These are phyloP conservation scores for Melolontha melolontha DNA, from an alignment of 2,888 invertebrate species.

Conservation along the genomic window DNA sequence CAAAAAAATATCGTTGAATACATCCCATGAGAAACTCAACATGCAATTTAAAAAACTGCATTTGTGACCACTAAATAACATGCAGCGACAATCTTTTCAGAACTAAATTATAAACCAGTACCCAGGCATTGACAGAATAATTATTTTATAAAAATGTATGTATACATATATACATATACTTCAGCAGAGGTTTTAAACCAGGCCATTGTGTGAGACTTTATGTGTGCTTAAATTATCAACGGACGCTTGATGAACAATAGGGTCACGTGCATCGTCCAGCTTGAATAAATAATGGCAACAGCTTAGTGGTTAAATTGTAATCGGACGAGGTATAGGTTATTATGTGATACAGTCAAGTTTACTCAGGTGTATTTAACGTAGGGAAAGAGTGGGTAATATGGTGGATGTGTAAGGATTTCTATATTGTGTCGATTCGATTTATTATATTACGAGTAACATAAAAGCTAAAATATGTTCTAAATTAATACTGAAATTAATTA, in stretches of 20 bases:
- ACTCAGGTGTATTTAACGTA: conserved; percentile 19
- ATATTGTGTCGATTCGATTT: not conserved
- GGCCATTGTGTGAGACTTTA: conserved; percentile 23
- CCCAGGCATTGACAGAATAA: conserved; percentile 15
- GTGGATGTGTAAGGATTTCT: not conserved
- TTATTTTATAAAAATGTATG: conserved; percentile 22
- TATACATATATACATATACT: conserved; percentile 26
- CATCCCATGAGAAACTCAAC: no score
- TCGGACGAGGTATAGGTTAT: conserved; percentile 25
- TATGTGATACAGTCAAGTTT: conserved; percentile 30
- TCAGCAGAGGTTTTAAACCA: conserved; percentile 12
- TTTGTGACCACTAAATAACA: no score
- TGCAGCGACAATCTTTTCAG: not conserved
- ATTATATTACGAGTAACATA: no score
- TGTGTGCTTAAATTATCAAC: conserved; percentile 29
- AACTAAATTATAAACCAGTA: conserved; percentile 1
- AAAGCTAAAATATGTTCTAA: no score
- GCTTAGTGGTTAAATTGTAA: conserved; percentile 32
- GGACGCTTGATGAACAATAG: conserved; percentile 34
- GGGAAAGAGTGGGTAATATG: not conserved
- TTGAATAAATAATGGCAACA: conserved; percentile 36
- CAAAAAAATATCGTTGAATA: no score
- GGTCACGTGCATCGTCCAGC: conserved; percentile 25
- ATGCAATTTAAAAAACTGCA: no score
- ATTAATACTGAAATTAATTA: no score